Evolutionary conservation across 2,113 vertebrate species (phyloP), one percentile per base, ranked within the genome.

Genomic region (Pomatostomus ruficeps): DNA sequence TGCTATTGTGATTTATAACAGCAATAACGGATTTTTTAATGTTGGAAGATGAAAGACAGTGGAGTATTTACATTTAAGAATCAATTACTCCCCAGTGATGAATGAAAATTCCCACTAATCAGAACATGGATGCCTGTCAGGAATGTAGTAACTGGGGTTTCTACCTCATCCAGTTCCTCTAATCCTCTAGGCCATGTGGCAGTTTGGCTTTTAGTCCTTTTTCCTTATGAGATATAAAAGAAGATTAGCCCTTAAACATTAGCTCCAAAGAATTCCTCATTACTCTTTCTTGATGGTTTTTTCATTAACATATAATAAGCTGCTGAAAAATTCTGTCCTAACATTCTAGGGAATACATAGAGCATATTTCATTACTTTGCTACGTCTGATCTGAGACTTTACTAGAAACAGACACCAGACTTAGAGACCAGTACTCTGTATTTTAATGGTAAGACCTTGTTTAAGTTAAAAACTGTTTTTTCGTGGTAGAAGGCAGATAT

Each of bases 401-500:
- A 29, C 14, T 73, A 73, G 49, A 59, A 52, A 54, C 0, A 7
- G 13, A 80, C 4, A 43, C 4, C 7, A 93, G 31, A 48, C 28
- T 68, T 76, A 29, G 6, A 20, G 42, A 66, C 1, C 13, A 49
- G 10, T 31, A 2, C 19, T 90, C 10, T 61, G 23, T 52, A 61
- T 7, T 70, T 79, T 59, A 67, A 55, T 33, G 11, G 2, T 12
- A 82, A 88, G 35, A 24, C 2, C 14, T 36, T 54, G 16, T 11
- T 71, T 68, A 23, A 15, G 3, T n/a, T 42, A 25, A 77, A 79
- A 79, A 2, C 17, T 14, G 2, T 24, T 28, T 26, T 6, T 6
- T 0, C 0, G 1, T 2, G 1, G 12, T 5, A 73, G 31, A 49
- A 43, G 1, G 2, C 1, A 25, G 11, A 19, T 58, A 76, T 36